These are phyloP conservation scores for Oxyteleia sp. DNA, from an alignment of 2,888 invertebrate species.

Conservation along the genomic window DNA sequence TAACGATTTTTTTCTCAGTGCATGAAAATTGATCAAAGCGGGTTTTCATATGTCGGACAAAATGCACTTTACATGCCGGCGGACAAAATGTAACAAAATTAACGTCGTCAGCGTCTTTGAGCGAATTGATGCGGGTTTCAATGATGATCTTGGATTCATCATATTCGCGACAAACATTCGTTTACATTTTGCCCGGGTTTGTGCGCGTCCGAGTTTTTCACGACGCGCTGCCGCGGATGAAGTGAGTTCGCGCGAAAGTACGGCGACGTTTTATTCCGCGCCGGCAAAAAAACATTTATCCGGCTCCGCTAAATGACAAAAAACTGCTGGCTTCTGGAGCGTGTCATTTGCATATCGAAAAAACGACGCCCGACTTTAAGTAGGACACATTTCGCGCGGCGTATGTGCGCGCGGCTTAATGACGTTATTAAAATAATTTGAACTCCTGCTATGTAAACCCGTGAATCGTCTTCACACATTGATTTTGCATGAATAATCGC, in stretches of 20 bases:
- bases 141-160: conserved; percentile 17
- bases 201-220: conserved; percentile 9
- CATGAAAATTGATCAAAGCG: too few species aligned
- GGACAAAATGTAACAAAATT: conserved; percentile 5
- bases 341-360: conserved; percentile 64
- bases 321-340: conserved; percentile 39
- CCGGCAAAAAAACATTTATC: conserved; percentile 51
- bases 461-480: conserved; percentile 52
- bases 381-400: too few species aligned
- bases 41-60: neutral
- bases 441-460: conserved; percentile 22
- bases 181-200: conserved; percentile 3
- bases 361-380: too few species aligned
- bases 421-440: conserved; percentile 67
- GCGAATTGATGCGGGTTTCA: conserved; percentile 10
- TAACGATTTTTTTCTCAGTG: too few species aligned
- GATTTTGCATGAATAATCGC: conserved; percentile 63
- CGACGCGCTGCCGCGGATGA: conserved; percentile 8
- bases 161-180: conserved; percentile 17
- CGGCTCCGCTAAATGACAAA: conserved; percentile 53
- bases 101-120: conserved; percentile 13
- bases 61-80: neutral
- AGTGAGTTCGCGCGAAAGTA: conserved; percentile 30
- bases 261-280: conserved; percentile 36
- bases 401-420: conserved; percentile 43